These are phyloP conservation scores for Ochotona curzoniae DNA, from an alignment of 2,113 vertebrate species.

Conservation along the genomic window DNA sequence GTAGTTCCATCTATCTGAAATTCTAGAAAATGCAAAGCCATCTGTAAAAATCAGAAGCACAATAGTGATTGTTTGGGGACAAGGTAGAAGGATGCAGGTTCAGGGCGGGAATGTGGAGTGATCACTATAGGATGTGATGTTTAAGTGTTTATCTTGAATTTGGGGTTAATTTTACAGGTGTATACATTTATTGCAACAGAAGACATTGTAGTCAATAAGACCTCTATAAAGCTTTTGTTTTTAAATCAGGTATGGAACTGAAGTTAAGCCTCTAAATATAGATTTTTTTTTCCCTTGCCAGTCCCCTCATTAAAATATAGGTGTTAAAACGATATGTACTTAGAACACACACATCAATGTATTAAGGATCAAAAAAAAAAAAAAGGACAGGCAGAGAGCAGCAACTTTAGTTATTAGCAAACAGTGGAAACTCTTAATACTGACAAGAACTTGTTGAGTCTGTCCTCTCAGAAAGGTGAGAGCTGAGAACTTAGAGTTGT, in stretches of 20 bases:
- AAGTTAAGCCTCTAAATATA: neutral
- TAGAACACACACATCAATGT: neutral
- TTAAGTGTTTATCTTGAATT: neutral
- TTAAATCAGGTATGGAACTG: neutral
- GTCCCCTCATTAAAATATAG: neutral
- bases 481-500: neutral
- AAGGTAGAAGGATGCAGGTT: neutral
- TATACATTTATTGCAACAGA: neutral
- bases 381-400: neutral
- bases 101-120: neutral
- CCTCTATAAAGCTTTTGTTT: neutral
- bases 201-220: neutral
- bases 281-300: neutral
- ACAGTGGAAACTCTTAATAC: neutral
- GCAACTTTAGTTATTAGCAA: neutral
- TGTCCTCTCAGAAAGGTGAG: neutral
- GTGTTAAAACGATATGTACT: neutral
- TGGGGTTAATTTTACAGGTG: neutral
- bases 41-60: neutral
- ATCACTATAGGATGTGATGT: neutral
- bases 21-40: neutral
- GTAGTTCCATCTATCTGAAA: neutral
- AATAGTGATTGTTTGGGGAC: neutral
- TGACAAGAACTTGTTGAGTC: neutral
- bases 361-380: neutral